Evolutionary conservation across 2,888 invertebrate genomes (phyloP), one percentile per base, ranked within the genome.

Genomic region (Drepana falcataria): DNA sequence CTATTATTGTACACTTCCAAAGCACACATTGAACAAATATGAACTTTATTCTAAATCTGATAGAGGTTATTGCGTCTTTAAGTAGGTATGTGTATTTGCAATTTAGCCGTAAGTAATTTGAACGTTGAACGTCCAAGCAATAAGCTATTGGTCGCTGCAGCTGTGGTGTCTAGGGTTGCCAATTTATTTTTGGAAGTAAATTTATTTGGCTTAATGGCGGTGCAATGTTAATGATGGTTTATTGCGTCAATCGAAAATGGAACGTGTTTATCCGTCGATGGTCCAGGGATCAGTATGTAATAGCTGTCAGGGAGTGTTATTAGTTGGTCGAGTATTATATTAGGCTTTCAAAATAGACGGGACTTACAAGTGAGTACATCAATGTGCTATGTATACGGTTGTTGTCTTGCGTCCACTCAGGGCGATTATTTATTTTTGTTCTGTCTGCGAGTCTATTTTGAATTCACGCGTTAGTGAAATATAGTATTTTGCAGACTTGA

Each of bases 121-220:
- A 81, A 79, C 81, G 73, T 66, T 61, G 68, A 76, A 75, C 73
- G 81, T 81, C 80, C 83, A 75, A 82, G 83, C 80, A 79, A 84
- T 85, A 86, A 84, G 85, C 81, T 87, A 87, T 85, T 81, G 81
- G 81, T 64, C 66, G 71, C 62, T 81, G 85, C 89, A 89, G 88
- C 89, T 89, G 89, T 81, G 79, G 65, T 64, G 59, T 60, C 68
- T 77, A 88, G 87, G 89, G 88, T 73, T 89, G 87, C 80, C 85
- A 86, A 81, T 68, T 77, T 88, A 87, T 87, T 81, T 87, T 81
- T 83, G 84, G 86, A 78, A 73, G 73, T 74, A 76, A 79, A 85
- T 85, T 81, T 83, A 80, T 81, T 75, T 71, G 77, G 83, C 85
- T 86, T 86, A 86, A 80, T 81, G 64, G 69, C 68, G 66, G 65